Percentiles rank a stretch among this genome's conserved stretches.
These are phyloP conservation scores for Macrosiphum euphorbiae DNA, from an alignment of 2,888 invertebrate genomes.

Conservation along the genomic window DNA sequence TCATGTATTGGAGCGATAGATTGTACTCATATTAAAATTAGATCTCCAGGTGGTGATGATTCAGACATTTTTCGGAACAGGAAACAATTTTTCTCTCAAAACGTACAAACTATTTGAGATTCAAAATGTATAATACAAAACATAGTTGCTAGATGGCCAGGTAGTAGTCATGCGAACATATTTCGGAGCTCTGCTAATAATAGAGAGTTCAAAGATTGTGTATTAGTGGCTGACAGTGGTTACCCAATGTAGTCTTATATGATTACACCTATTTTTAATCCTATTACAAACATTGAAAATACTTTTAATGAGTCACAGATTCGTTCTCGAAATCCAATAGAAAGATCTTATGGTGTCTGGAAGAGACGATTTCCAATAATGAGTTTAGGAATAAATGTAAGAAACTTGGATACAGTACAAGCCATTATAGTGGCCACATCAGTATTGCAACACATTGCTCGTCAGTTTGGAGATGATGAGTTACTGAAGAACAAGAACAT, in stretches of 20 bases:
- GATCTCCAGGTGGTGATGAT: background rate
- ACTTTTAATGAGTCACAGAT: constrained; percentile 28
- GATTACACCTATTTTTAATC: constrained; percentile 28
- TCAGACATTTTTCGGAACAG: constrained; percentile 19
- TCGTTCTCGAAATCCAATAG: constrained; percentile 20
- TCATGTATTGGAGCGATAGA: constrained; percentile 14
- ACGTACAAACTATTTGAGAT: constrained; percentile 38
- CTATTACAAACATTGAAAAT: background rate
- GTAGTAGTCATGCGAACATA: constrained; percentile 60
- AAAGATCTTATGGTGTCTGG: constrained; percentile 33
- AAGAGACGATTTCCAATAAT: constrained; percentile 43
- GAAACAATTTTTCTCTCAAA: background rate
- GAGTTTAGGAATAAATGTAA: constrained; percentile 22
- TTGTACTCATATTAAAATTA: constrained; percentile 7
- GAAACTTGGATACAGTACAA: constrained; percentile 38
- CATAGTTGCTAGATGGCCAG: constrained; percentile 61
- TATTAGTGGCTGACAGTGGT: constrained; percentile 41
- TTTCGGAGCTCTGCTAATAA: constrained; percentile 58
- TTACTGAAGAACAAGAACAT: constrained; percentile 7
- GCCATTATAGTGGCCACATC: constrained; percentile 16
- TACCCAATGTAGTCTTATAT: constrained; percentile 5
- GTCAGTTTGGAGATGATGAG: constrained; percentile 16
- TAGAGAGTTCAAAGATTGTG: constrained; percentile 26
- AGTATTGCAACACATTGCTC: constrained; percentile 45
- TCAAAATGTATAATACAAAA: constrained; percentile 11